phyloP scores from a whole-genome alignment of 37 sponge, comb jelly and placozoan species.

The Petrosia ficiformis region DNA sequence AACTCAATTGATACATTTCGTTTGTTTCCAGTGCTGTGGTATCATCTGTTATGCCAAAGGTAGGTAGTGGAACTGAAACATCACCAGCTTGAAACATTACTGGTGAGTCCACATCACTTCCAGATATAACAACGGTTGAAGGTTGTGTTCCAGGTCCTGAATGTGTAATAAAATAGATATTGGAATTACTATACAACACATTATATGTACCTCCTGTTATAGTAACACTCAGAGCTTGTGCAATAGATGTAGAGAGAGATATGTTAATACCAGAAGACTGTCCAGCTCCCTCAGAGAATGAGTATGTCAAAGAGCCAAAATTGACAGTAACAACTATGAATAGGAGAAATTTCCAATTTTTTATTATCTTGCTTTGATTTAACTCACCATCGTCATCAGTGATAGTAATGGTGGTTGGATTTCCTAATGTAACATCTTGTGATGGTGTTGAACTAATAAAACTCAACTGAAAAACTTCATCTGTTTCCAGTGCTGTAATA shows the following conservation, averaged over 20 bases:
- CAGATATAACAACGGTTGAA: too few relatives aligned
- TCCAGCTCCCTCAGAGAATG: background rate
- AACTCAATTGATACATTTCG: too few relatives aligned
- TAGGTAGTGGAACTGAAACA: too few relatives aligned
- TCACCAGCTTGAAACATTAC: too few relatives aligned
- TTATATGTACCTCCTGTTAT: background rate
- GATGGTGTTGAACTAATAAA: background rate
- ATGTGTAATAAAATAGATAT: too few relatives aligned
- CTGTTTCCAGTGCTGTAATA: slow-evolving; percentile 2
- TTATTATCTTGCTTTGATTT: background rate
- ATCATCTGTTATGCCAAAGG: too few relatives aligned
- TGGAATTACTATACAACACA: background rate
- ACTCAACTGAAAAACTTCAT: background rate
- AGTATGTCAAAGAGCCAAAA: background rate
- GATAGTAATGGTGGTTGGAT: background rate
- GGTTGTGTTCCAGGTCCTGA: too few relatives aligned
- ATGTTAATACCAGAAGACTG: background rate
- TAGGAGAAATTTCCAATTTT: background rate
- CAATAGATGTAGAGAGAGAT: background rate
- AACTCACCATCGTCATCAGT: slow-evolving; percentile 7
- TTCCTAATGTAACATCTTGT: background rate
- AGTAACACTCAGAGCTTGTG: background rate
- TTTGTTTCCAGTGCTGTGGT: too few relatives aligned
- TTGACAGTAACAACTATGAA: background rate
- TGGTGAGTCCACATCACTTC: too few relatives aligned